A percentile compares a stretch with the other conserved stretches of the same genome.
These are phyloP conservation scores for Felis chaus DNA, from an alignment of 2,113 vertebrate species.

Conservation along the genomic window DNA sequence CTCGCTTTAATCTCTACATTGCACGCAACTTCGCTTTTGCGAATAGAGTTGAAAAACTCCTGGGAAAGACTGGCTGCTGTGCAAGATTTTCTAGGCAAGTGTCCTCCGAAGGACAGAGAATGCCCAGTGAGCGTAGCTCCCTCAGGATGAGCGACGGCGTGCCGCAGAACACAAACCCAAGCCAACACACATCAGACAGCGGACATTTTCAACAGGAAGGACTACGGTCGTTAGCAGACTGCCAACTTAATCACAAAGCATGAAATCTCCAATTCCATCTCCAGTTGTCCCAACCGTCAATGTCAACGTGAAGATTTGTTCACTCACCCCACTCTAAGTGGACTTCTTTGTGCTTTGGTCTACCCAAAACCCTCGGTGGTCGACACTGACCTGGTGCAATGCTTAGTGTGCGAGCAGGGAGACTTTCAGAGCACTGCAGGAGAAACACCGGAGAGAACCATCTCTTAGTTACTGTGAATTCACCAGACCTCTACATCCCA, in stretches of 20 bases:
- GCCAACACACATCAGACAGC: rapidly evolving
- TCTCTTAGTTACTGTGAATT: slow-evolving; percentile 30
- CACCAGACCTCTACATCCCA: not conserved
- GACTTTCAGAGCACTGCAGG: slow-evolving; percentile 92
- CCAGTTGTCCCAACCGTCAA: not conserved
- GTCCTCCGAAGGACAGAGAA: not conserved
- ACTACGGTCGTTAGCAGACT: not conserved
- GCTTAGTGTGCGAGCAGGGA: slow-evolving; percentile 92
- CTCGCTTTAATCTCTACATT: not conserved
- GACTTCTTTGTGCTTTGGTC: slow-evolving; percentile 96
- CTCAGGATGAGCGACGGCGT: rapidly evolving
- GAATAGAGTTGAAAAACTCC: not conserved
- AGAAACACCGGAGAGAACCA: slow-evolving; percentile 55
- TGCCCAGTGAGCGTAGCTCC: rapidly evolving
- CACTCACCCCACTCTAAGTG: slow-evolving; percentile 96
- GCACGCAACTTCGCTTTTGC: not conserved
- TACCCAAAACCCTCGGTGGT: slow-evolving; percentile 91
- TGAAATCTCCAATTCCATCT: not conserved
- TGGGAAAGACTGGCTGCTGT: not conserved
- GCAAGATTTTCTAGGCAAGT: not conserved
- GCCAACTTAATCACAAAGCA: not conserved
- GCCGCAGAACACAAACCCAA: not conserved
- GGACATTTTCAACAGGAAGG: not conserved
- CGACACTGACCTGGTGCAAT: slow-evolving; percentile 93
- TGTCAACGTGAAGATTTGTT: not conserved